These are phyloP conservation scores for Druon quercuslanigerum DNA, from an alignment of 1,140 invertebrate species.

Conservation along the genomic window DNA sequence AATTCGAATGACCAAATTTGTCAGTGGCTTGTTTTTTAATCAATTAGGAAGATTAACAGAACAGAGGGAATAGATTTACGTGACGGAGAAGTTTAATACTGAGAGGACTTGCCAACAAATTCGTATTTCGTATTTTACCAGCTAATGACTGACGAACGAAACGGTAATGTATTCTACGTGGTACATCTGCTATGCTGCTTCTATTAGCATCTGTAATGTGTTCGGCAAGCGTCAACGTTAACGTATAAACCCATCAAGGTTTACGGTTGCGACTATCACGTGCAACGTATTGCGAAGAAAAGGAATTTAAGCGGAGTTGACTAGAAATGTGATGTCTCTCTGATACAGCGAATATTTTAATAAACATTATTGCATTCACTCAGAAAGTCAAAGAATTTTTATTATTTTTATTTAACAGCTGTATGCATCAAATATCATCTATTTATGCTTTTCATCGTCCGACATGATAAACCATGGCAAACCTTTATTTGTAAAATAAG, in stretches of 20 bases:
- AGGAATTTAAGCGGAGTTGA: neutral
- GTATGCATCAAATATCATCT: neutral
- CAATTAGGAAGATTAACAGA: conserved; percentile 31
- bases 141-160: conserved; percentile 73
- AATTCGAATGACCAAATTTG: conserved; percentile 14
- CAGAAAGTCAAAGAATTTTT: neutral
- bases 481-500: too few species aligned
- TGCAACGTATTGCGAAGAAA: neutral
- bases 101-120: conserved; percentile 30
- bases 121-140: conserved; percentile 68
- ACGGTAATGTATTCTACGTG: conserved; percentile 72
- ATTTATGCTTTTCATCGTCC: neutral
- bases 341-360: neutral
- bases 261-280: conserved; percentile 50
- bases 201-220: conserved; percentile 75
- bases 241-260: conserved; percentile 67
- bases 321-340: neutral
- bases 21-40: conserved; percentile 27
- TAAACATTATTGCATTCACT: neutral
- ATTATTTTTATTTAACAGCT: neutral
- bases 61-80: conserved; percentile 26
- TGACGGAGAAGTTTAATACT: conserved; percentile 31
- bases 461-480: too few species aligned
- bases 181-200: conserved; percentile 69
- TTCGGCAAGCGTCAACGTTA: conserved; percentile 50